These are phyloP conservation scores for Ctena decussata DNA, from an alignment of 2,888 invertebrate genomes.

Conservation along the genomic window DNA sequence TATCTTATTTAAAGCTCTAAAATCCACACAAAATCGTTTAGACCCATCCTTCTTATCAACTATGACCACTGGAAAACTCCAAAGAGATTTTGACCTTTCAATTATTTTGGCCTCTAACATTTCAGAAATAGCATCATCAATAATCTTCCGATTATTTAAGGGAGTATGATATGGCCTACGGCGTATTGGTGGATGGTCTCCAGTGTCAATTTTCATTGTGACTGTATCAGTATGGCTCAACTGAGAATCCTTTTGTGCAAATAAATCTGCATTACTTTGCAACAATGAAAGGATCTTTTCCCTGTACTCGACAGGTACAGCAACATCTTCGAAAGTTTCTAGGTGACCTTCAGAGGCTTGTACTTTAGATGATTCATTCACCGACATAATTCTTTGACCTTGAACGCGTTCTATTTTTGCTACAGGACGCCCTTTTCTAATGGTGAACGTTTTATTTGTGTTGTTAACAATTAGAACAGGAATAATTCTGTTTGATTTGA, in stretches of 20 bases:
- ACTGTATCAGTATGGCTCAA: not conserved
- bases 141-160: no score
- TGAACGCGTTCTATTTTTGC: no score
- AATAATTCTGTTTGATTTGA: not conserved
- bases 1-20: no score
- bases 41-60: not conserved
- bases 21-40: conserved; percentile 29
- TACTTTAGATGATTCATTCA: not conserved
- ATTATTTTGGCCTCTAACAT: no score
- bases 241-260: not conserved
- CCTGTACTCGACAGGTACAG: not conserved
- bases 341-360: no score
- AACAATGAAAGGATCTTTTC: not conserved
- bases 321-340: not conserved
- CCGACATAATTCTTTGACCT: not conserved
- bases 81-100: no score
- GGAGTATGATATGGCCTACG: no score
- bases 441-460: not conserved
- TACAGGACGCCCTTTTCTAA: no score
- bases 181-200: no score
- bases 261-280: not conserved
- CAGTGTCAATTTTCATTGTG: no score
- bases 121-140: no score
- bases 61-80: no score
- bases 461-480: not conserved